Percentiles rank a stretch among this genome's conserved stretches.
Conservation (phyloP, 1,140 invertebrate genomes). For the Bicyclus anynana region DNA sequence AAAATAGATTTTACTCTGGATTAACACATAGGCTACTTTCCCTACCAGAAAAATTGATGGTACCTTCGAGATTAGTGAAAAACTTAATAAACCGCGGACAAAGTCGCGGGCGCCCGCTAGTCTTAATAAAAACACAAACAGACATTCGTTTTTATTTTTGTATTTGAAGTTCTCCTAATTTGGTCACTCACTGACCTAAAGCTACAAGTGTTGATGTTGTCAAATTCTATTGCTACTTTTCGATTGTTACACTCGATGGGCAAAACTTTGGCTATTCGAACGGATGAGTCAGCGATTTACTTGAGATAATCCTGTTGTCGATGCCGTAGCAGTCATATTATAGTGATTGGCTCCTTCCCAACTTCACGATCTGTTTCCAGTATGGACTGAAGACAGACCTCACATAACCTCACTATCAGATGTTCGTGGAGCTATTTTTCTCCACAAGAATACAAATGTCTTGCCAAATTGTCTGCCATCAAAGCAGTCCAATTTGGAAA, state of each 20-base stretch:
- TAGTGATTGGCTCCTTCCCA: conserved; percentile 66
- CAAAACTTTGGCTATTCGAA: background rate
- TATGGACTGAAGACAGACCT: conserved; percentile 52
- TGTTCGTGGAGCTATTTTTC: conserved; percentile 71
- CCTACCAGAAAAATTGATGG: too few relatives aligned
- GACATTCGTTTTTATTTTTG: too few relatives aligned
- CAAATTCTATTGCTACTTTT: too few relatives aligned
- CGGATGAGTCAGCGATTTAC: background rate
- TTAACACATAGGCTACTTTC: too few relatives aligned
- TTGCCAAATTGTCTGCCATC: conserved; percentile 74
- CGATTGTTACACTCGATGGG: background rate
- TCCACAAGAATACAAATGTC: conserved; percentile 74
- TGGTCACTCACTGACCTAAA: too few relatives aligned
- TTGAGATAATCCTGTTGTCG: background rate
- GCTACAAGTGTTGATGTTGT: too few relatives aligned
- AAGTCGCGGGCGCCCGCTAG: too few relatives aligned
- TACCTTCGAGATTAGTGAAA: too few relatives aligned
- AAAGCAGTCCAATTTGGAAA: conserved; percentile 74
- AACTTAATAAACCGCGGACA: too few relatives aligned
- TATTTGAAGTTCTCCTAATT: too few relatives aligned
- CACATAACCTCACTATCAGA: conserved; percentile 61
- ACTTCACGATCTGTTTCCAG: conserved; percentile 20
- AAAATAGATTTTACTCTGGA: too few relatives aligned
- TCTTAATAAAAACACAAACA: too few relatives aligned
- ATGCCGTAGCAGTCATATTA: conserved; percentile 22